Percentiles rank a stretch among this genome's conserved stretches.
phyloP scores from a whole-genome alignment of 1,140 invertebrate species.

The Drusus annulatus region DNA sequence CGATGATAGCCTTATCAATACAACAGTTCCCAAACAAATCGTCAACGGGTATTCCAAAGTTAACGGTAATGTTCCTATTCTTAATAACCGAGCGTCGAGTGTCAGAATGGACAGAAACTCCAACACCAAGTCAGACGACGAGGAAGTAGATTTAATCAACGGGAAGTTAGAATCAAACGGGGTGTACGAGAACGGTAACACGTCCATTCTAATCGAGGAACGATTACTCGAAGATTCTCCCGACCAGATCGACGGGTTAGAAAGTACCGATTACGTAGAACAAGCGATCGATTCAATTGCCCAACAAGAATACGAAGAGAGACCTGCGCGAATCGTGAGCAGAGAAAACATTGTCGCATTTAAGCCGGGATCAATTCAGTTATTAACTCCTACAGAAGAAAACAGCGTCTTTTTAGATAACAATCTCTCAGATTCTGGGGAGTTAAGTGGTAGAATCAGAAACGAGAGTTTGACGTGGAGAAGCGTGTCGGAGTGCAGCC shows the following conservation, averaged over 20 bases:
- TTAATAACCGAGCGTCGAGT: conserved; percentile 36
- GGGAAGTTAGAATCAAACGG: conserved; percentile 42
- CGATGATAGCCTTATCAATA: conserved; percentile 54
- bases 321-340: conserved; percentile 42
- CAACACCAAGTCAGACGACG: conserved; percentile 47
- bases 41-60: conserved; percentile 57
- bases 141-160: conserved; percentile 43
- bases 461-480: conserved; percentile 64
- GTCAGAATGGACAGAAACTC: conserved; percentile 49
- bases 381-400: conserved; percentile 51
- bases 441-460: conserved; percentile 36
- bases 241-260: conserved; percentile 47
- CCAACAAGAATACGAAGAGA: conserved; percentile 43
- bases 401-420: conserved; percentile 42
- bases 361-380: conserved; percentile 23
- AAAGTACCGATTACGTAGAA: conserved; percentile 43
- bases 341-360: conserved; percentile 23
- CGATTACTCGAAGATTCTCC: conserved; percentile 49
- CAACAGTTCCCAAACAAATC: conserved; percentile 53
- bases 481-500: conserved; percentile 67
- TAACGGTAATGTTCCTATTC: conserved; percentile 57
- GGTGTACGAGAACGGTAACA: conserved; percentile 54
- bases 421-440: conserved; percentile 38
- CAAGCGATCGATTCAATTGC: conserved; percentile 51
- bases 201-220: conserved; percentile 34